Conservation (phyloP, 2,888 invertebrate species). For the Abrostola tripartita region DNA sequence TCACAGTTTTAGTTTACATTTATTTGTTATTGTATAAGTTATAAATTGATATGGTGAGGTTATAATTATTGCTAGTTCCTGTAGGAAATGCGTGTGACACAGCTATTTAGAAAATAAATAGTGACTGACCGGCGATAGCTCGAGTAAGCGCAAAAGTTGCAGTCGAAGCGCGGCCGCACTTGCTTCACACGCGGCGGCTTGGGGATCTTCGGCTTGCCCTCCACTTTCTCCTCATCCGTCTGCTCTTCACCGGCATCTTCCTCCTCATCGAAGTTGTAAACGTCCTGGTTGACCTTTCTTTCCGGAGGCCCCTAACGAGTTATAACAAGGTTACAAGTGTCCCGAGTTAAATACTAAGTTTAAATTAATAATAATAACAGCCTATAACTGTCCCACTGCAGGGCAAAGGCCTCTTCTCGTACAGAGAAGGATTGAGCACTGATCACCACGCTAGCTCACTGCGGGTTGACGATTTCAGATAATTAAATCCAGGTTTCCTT, state of each 20-base stretch:
- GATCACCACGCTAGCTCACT: too few relatives aligned
- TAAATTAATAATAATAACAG: too few relatives aligned
- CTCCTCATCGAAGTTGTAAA: slow-evolving; percentile 93
- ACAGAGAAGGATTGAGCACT: too few relatives aligned
- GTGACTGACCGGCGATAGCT: slow-evolving; percentile 92
- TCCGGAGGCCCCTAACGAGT: slow-evolving; percentile 34
- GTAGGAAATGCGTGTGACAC: too few relatives aligned
- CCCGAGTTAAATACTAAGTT: too few relatives aligned
- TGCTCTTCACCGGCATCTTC: slow-evolving; percentile 77
- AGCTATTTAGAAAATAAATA: not conserved
- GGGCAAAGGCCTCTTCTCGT: too few relatives aligned
- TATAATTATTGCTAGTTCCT: not conserved
- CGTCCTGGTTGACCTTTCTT: slow-evolving; percentile 85
- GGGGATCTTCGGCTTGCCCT: slow-evolving; percentile 77
- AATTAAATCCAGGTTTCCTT: too few relatives aligned
- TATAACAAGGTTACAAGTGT: not conserved
- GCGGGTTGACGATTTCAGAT: too few relatives aligned
- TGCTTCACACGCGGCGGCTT: slow-evolving; percentile 86
- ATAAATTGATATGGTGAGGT: too few relatives aligned
- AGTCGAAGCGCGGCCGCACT: slow-evolving; percentile 91
- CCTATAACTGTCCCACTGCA: too few relatives aligned
- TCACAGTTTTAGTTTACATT: too few relatives aligned
- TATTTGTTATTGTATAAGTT: too few relatives aligned
- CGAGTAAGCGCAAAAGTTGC: slow-evolving; percentile 97
- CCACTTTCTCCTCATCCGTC: slow-evolving; percentile 83